Evolutionary conservation across 2,797 vertebrate species (phyloP).

Genomic region (Nyctalus aviator): DNA sequence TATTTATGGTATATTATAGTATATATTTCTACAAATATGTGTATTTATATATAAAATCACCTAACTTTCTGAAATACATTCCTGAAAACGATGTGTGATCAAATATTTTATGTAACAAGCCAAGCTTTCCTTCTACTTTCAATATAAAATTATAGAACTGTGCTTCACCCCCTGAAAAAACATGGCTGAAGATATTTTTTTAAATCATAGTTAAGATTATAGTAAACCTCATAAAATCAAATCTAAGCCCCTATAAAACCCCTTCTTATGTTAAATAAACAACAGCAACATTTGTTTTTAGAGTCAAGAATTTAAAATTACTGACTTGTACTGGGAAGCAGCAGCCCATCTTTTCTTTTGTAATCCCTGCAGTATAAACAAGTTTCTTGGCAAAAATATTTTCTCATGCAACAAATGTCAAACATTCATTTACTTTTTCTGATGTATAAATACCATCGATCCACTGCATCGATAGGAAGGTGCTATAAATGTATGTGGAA

Average conservation of each 20-base stretch:
- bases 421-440: constrained; percentile 78
- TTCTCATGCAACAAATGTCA: constrained; percentile 78
- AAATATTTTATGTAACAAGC: neutral
- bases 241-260: neutral
- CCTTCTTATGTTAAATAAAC: neutral
- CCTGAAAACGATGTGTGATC: constrained; percentile 26
- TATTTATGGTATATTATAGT: neutral
- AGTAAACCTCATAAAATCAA: neutral
- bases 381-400: constrained; percentile 69
- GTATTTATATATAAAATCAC: neutral
- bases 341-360: constrained; percentile 67
- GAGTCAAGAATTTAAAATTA: constrained; percentile 67
- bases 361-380: constrained; percentile 68
- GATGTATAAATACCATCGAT: constrained; percentile 67
- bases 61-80: constrained; percentile 44
- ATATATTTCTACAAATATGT: neutral
- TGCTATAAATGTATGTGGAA: constrained; percentile 76
- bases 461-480: constrained; percentile 65
- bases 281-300: constrained; percentile 60
- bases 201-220: neutral
- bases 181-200: neutral
- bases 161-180: neutral
- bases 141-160: constrained; percentile 2
- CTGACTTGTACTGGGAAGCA: constrained; percentile 65
- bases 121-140: constrained; percentile 21